Evolutionary conservation across 2,888 invertebrate genomes (phyloP).

Genomic region (Phymatocera aterrima): DNA sequence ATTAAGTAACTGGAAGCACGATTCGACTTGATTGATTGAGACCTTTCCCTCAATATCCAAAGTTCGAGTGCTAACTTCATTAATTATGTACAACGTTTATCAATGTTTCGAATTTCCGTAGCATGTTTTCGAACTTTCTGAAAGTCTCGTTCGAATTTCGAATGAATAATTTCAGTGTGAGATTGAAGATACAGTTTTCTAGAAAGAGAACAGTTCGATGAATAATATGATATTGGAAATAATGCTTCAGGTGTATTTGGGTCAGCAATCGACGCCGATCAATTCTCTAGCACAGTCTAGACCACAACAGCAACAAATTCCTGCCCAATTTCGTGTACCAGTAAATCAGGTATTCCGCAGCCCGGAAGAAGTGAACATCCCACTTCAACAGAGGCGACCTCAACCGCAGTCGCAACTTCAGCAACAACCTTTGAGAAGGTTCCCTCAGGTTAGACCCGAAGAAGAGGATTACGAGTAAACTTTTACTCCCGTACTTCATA

Average conservation of each 20-base stretch:
- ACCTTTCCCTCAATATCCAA: too few relatives aligned
- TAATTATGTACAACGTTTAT: too few relatives aligned
- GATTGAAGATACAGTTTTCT: too few relatives aligned
- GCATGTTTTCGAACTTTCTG: too few relatives aligned
- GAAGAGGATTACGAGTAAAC: conserved; percentile 72
- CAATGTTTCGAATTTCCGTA: too few relatives aligned
- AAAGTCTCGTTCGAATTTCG: too few relatives aligned
- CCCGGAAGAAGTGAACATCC: conserved; percentile 92
- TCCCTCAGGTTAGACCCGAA: conserved; percentile 70
- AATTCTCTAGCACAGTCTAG: conserved; percentile 67
- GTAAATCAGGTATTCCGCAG: conserved; percentile 87
- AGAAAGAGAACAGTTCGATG: neutral
- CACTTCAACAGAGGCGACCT: conserved; percentile 88
- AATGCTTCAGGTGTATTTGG: conserved; percentile 59
- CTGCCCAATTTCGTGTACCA: conserved; percentile 74
- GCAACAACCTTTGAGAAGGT: conserved; percentile 67
- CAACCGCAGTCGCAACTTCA: conserved; percentile 73
- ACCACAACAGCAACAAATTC: conserved; percentile 70
- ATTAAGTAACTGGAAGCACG: too few relatives aligned
- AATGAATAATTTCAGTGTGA: too few relatives aligned
- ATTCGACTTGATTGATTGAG: too few relatives aligned
- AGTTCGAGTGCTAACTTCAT: too few relatives aligned
- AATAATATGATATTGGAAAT: neutral
- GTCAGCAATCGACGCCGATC: conserved; percentile 71
- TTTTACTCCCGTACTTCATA: neutral